Percentiles rank a stretch among this genome's conserved stretches.
phyloP scores from a whole-genome alignment of 92 coral and sea anemone genomes.

The Blastomussa wellsi region DNA sequence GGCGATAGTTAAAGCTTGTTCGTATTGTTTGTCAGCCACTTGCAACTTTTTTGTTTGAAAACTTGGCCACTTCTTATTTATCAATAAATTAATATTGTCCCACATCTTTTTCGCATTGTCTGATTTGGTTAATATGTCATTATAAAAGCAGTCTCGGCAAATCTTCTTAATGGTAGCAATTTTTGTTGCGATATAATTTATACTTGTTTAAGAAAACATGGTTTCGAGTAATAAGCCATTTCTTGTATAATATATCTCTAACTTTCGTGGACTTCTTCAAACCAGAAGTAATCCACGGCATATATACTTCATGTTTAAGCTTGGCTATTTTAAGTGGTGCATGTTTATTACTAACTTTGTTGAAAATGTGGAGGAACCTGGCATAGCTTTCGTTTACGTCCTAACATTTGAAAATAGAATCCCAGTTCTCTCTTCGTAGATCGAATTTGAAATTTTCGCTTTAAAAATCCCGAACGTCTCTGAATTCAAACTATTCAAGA shows the following conservation, averaged over 20 bases:
- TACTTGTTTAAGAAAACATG: constrained; percentile 24
- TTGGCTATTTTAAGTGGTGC: too few relatives aligned
- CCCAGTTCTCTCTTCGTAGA: too few relatives aligned
- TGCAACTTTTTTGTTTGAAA: neutral
- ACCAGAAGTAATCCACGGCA: constrained; percentile 21
- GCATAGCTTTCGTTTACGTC: too few relatives aligned
- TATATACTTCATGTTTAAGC: neutral
- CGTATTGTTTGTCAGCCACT: neutral
- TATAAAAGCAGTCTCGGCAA: neutral
- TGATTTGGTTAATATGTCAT: constrained; percentile 10
- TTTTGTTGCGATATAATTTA: constrained; percentile 13
- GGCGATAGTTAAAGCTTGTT: neutral
- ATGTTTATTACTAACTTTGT: too few relatives aligned
- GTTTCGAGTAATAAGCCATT: constrained; percentile 38
- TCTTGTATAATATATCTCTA: constrained; percentile 21
- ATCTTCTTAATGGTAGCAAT: constrained; percentile 24
- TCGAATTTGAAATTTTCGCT: constrained; percentile 8
- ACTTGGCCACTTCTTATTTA: constrained; percentile 17
- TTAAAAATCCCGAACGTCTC: constrained; percentile 27
- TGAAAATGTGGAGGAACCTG: too few relatives aligned
- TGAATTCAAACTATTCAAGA: constrained; percentile 42
- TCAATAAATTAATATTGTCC: neutral
- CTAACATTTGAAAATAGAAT: too few relatives aligned
- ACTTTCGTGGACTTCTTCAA: constrained; percentile 9
- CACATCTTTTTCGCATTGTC: neutral